These are phyloP conservation scores for Nyctalus aviator DNA, from an alignment of 2,797 vertebrate genomes.

Conservation along the genomic window DNA sequence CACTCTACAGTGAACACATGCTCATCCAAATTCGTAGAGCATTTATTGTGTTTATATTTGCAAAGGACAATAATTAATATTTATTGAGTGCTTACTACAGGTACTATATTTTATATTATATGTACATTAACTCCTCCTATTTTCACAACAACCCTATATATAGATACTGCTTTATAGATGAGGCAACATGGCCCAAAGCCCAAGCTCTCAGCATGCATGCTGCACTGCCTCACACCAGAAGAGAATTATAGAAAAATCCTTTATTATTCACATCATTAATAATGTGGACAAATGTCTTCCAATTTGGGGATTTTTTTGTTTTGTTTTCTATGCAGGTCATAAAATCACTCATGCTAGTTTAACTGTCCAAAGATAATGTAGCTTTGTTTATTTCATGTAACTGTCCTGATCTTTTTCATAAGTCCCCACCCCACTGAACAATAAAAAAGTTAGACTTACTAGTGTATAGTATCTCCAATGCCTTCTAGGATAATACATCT, in stretches of 20 bases:
- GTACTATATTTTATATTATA: background rate
- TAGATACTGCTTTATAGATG: background rate
- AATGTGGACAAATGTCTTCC: background rate
- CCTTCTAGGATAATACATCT: background rate
- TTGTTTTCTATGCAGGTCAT: background rate
- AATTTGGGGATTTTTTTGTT: background rate
- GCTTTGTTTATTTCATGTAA: constrained; percentile 4
- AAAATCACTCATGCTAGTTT: background rate
- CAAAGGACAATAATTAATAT: background rate
- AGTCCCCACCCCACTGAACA: background rate
- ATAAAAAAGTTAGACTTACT: background rate
- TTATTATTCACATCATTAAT: background rate
- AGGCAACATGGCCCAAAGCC: background rate
- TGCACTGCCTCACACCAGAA: background rate
- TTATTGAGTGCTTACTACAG: background rate
- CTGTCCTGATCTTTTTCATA: background rate
- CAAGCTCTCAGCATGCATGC: rapidly evolving
- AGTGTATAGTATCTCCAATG: background rate
- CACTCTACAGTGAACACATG: background rate
- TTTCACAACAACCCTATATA: background rate
- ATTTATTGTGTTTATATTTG: background rate
- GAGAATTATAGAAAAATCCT: background rate
- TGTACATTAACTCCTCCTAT: background rate
- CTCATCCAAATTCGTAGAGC: background rate
- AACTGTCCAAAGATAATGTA: background rate